Evolutionary conservation across 2,888 invertebrate species (phyloP).

Genomic region (Andrena bicolor): DNA sequence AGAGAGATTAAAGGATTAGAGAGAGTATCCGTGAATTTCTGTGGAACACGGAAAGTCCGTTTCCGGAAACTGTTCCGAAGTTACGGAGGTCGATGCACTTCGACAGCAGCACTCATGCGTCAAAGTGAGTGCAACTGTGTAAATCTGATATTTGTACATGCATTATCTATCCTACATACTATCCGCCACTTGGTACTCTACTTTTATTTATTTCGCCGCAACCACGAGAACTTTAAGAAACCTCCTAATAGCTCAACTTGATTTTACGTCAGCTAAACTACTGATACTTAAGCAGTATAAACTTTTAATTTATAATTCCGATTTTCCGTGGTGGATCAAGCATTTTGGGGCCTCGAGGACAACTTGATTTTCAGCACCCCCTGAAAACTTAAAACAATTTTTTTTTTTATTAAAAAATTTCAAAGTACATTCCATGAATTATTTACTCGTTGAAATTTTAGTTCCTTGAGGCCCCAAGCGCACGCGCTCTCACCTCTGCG

Average conservation of each 20-base stretch:
- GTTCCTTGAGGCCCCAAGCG: neutral
- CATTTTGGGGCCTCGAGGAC: neutral
- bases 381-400: too few species aligned
- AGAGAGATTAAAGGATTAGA: slow-evolving; percentile 43
- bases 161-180: slow-evolving; percentile 1
- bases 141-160: slow-evolving; percentile 22
- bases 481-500: neutral
- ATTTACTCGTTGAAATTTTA: neutral
- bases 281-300: neutral
- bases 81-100: slow-evolving; percentile 54
- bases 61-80: slow-evolving; percentile 36
- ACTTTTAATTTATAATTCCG: neutral
- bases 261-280: neutral
- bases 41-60: slow-evolving; percentile 32
- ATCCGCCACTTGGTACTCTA: slow-evolving; percentile 11
- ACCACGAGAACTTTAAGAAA: neutral
- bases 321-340: neutral
- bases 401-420: too few species aligned
- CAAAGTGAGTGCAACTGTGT: slow-evolving; percentile 56
- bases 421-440: too few species aligned
- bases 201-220: slow-evolving; percentile 4
- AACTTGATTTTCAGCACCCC: too few species aligned
- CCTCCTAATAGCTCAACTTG: neutral
- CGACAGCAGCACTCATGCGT: slow-evolving; percentile 50
- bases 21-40: slow-evolving; percentile 39